A percentile compares a stretch with the other conserved stretches of the same genome.
Evolutionary conservation across 2,113 vertebrate species (phyloP).

Genomic region (Gymnogyps californianus): DNA sequence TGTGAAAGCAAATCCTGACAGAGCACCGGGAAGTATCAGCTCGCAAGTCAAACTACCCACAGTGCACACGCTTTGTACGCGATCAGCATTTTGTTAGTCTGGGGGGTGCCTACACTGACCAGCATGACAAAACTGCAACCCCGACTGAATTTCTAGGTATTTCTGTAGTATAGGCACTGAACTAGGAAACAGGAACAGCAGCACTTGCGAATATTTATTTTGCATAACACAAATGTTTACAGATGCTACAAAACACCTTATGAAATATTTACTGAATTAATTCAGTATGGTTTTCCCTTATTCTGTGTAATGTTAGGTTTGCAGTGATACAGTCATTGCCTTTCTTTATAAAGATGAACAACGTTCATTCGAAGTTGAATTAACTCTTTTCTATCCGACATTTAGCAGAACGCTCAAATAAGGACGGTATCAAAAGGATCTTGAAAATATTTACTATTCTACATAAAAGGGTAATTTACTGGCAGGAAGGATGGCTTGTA

Average conservation of each 20-base stretch:
- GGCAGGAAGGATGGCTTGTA: not conserved
- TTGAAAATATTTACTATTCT: not conserved
- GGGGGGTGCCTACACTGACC: not conserved
- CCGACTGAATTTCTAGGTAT: not conserved
- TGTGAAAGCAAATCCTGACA: not conserved
- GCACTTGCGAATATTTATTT: not conserved
- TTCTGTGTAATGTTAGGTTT: not conserved
- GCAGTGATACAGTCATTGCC: not conserved
- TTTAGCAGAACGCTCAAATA: not conserved
- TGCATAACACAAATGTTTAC: not conserved
- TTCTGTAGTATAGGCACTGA: not conserved
- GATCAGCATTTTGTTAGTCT: not conserved
- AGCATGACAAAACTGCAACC: not conserved
- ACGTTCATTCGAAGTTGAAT: not conserved
- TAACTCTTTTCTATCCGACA: not conserved
- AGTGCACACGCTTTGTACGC: not conserved
- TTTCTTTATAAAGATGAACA: not conserved
- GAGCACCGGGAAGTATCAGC: not conserved
- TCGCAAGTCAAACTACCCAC: not conserved
- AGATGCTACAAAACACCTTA: not conserved
- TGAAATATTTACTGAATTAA: not conserved
- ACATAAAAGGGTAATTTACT: not conserved
- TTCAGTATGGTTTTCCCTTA: not conserved
- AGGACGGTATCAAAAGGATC: not conserved
- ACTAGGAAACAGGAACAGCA: not conserved